Evolutionary conservation across 2,888 invertebrate genomes (phyloP).

Genomic region (Protonemura montana): DNA sequence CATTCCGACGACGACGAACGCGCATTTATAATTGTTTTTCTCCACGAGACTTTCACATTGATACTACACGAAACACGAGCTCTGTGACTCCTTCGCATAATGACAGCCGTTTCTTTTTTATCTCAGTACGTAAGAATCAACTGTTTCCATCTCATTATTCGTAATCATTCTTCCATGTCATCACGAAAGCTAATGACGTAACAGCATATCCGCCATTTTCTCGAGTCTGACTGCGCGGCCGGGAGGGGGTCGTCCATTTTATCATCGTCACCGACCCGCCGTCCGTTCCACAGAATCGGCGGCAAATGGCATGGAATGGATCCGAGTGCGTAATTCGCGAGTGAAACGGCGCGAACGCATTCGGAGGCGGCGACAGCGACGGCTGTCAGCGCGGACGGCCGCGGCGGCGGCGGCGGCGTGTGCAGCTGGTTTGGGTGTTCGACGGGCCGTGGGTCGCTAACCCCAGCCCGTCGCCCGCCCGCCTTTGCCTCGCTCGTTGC

Average conservation of each 20-base stretch:
- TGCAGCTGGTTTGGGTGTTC: conserved; percentile 16
- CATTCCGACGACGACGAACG: background rate
- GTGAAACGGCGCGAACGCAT: background rate
- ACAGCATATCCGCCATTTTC: conserved; percentile 34
- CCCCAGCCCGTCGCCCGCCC: conserved; percentile 43
- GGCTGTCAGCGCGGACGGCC: background rate
- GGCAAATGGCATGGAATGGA: background rate
- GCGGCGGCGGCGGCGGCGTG: conserved; percentile 29
- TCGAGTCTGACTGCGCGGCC: background rate
- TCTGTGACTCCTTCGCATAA: background rate
- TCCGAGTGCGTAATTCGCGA: conserved; percentile 10
- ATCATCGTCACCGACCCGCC: background rate
- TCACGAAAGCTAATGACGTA: conserved; percentile 24
- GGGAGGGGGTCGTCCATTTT: conserved; percentile 1
- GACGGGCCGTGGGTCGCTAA: conserved; percentile 49
- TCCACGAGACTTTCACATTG: background rate
- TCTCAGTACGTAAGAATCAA: background rate
- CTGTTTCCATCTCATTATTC: conserved; percentile 26
- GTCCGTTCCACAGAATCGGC: background rate
- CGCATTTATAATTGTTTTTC: background rate
- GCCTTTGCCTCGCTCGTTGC: conserved; percentile 41
- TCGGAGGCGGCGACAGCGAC: background rate
- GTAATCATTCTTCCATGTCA: conserved; percentile 10
- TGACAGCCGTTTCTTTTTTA: background rate
- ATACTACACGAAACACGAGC: background rate